Evolutionary conservation across 2,113 vertebrate genomes (phyloP).

Genomic region (Mohoua ochrocephala): DNA sequence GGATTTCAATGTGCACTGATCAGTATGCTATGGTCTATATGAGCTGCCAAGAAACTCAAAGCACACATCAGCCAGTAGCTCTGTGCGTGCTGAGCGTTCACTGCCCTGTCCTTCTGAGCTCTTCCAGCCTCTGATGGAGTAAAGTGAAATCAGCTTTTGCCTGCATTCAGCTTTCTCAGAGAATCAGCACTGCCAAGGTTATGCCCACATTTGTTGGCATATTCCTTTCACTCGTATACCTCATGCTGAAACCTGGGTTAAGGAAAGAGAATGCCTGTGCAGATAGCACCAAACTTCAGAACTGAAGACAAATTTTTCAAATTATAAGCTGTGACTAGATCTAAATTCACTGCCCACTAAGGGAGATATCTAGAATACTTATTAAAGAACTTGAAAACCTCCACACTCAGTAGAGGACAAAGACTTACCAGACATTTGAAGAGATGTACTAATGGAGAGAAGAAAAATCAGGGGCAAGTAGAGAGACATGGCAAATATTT

Average conservation of each 20-base stretch:
- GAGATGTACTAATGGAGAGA: not conserved
- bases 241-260: not conserved
- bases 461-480: slow-evolving; percentile 17
- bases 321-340: not conserved
- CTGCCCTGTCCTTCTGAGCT: not conserved
- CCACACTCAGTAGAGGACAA: not conserved
- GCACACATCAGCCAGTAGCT: not conserved
- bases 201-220: not conserved
- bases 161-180: not conserved
- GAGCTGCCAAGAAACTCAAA: not conserved
- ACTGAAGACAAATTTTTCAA: not conserved
- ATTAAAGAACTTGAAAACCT: not conserved
- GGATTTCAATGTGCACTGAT: not conserved
- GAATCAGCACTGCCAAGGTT: not conserved
- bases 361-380: not conserved
- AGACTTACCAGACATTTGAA: slow-evolving; percentile 51
- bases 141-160: not conserved
- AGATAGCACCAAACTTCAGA: not conserved
- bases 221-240: not conserved
- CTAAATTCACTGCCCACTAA: not conserved
- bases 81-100: not conserved
- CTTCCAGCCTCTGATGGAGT: not conserved
- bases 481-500: slow-evolving; percentile 3
- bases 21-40: too few species aligned
- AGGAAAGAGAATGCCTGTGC: not conserved